Evolutionary conservation across 37 sponge, comb jelly and placozoan species (phyloP).

Genomic region (Geodia barretti): DNA sequence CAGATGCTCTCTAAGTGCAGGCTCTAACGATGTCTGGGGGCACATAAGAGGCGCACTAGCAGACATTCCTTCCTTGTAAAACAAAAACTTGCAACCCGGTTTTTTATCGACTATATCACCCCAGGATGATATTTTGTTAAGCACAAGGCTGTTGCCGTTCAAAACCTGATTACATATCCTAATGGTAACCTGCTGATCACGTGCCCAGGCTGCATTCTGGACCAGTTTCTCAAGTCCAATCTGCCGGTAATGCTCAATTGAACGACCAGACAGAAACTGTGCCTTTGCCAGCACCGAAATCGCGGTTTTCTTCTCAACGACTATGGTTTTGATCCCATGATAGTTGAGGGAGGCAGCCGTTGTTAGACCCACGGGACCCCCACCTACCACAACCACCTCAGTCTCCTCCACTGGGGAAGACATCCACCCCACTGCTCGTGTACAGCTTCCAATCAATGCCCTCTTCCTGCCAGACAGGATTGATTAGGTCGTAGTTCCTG

Average conservation of each 20-base stretch:
- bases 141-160: background rate
- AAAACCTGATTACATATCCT: background rate
- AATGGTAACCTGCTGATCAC: constrained; percentile 25
- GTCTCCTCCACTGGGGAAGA: constrained; percentile 13
- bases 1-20: constrained; percentile 52
- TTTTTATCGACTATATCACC: constrained; percentile 54
- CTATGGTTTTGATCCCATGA: constrained; percentile 58
- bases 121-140: constrained; percentile 42
- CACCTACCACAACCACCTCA: constrained; percentile 62
- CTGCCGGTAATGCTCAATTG: constrained; percentile 78
- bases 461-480: too few relatives aligned
- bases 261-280: constrained; percentile 30
- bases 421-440: too few relatives aligned
- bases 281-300: constrained; percentile 62
- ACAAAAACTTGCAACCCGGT: constrained; percentile 8
- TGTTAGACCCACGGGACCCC: constrained; percentile 70
- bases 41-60: constrained; percentile 28
- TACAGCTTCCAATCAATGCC: too few relatives aligned
- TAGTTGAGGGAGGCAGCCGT: constrained; percentile 68
- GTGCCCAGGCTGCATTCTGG: constrained; percentile 44
- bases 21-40: constrained; percentile 68
- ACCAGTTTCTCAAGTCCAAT: constrained; percentile 53
- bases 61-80: constrained; percentile 33
- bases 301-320: constrained; percentile 54
- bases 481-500: too few relatives aligned